These are phyloP conservation scores for Sphenopsis melanotis DNA, from an alignment of 2,797 vertebrate species.

Conservation along the genomic window DNA sequence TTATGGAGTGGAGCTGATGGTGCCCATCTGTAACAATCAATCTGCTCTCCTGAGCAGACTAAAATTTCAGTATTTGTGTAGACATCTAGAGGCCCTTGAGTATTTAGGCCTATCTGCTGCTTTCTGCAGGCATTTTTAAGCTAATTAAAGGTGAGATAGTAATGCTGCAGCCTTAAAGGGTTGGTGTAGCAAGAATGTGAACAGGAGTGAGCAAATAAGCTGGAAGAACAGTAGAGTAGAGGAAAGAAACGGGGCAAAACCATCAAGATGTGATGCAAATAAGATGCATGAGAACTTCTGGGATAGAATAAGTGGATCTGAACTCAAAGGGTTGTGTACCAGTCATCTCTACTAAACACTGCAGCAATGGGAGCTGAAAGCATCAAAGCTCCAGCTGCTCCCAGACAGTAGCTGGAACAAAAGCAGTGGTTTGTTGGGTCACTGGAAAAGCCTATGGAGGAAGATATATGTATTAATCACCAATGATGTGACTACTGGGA, in stretches of 20 bases:
- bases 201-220: background rate
- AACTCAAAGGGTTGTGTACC: background rate
- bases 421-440: background rate
- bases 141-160: background rate
- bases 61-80: background rate
- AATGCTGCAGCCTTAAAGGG: background rate
- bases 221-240: background rate
- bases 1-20: background rate
- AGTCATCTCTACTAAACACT: background rate
- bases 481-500: background rate
- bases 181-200: background rate
- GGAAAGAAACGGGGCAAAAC: background rate
- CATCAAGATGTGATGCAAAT: background rate
- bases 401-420: background rate
- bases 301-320: background rate
- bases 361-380: background rate
- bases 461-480: background rate
- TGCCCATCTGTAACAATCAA: background rate
- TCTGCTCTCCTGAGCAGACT: background rate
- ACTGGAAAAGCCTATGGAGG: background rate
- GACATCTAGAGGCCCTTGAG: background rate
- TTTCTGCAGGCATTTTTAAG: background rate
- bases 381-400: background rate
- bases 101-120: background rate
- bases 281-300: background rate